Conservation (phyloP, 2,888 invertebrate species). For the Hemithea aestivaria region DNA sequence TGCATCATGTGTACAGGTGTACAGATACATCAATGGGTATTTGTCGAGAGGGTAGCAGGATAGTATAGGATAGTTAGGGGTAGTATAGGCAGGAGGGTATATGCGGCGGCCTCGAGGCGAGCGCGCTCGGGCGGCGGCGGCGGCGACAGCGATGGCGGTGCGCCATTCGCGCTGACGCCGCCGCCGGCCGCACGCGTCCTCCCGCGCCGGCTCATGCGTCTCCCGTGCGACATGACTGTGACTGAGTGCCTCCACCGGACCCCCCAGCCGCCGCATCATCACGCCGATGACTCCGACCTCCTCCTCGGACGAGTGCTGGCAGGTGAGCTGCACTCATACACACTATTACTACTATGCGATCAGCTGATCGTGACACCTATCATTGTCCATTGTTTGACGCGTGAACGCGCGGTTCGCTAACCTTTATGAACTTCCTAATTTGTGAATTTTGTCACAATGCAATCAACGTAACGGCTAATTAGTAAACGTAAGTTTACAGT, state of each 20-base stretch:
- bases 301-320: conserved; percentile 72
- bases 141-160: conserved; percentile 54
- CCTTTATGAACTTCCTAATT: conserved; percentile 26
- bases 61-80: conserved; percentile 47
- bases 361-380: conserved; percentile 50
- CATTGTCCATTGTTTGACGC: conserved; percentile 32
- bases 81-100: conserved; percentile 26
- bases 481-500: conserved; percentile 9
- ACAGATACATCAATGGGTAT: no score
- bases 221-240: conserved; percentile 68
- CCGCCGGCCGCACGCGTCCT: conserved; percentile 72
- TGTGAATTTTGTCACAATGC: conserved; percentile 18
- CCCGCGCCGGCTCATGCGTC: conserved; percentile 65
- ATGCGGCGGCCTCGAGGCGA: conserved; percentile 51
- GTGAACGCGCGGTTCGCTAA: conserved; percentile 31
- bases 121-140: conserved; percentile 51
- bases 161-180: conserved; percentile 75
- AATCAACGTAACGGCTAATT: conserved; percentile 18
- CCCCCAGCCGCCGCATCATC: conserved; percentile 37
- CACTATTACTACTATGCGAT: conserved; percentile 16
- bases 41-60: conserved; percentile 23
- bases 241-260: conserved; percentile 62
- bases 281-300: conserved; percentile 58
- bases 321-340: conserved; percentile 48
- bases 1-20: no score